Evolutionary conservation across 2,113 vertebrate species (phyloP).

Genomic region (Phalacrocorax carbo): DNA sequence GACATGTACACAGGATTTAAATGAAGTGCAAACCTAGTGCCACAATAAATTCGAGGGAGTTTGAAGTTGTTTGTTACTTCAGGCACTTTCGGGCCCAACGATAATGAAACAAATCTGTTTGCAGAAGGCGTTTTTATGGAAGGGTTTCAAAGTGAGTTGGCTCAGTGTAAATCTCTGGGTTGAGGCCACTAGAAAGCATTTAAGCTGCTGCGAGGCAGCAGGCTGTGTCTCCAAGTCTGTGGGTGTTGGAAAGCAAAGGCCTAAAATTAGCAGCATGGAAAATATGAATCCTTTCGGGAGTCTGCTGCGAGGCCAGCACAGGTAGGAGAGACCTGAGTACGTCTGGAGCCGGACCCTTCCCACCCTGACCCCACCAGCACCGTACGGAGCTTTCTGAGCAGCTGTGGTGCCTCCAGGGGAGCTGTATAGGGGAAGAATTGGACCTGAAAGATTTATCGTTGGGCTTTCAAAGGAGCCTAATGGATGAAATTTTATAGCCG

Average conservation of each 20-base stretch:
- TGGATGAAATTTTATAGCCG: not conserved
- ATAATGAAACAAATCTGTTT: conserved; percentile 67
- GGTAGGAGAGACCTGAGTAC: not conserved
- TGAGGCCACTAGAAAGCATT: conserved; percentile 53
- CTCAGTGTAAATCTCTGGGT: conserved; percentile 49
- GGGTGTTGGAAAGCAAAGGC: not conserved
- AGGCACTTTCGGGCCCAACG: not conserved
- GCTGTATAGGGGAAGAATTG: not conserved
- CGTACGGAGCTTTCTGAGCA: not conserved
- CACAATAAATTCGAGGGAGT: conserved; percentile 31
- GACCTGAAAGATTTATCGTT: not conserved
- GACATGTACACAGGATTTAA: not conserved
- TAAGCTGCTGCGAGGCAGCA: not conserved
- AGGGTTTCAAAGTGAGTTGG: conserved; percentile 26
- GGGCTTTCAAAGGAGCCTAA: not conserved
- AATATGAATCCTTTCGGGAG: not conserved
- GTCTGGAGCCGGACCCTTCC: not conserved
- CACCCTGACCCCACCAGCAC: not conserved
- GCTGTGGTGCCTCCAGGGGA: not conserved
- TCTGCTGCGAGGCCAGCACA: not conserved
- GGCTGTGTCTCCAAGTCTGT: not conserved
- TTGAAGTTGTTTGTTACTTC: conserved; percentile 56
- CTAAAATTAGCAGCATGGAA: not conserved
- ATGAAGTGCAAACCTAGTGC: not conserved
- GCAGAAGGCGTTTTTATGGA: conserved; percentile 58